Evolutionary conservation across 2,888 invertebrate genomes (phyloP), one percentile per base, ranked within the genome.

Genomic region (Ditula angustiorana): DNA sequence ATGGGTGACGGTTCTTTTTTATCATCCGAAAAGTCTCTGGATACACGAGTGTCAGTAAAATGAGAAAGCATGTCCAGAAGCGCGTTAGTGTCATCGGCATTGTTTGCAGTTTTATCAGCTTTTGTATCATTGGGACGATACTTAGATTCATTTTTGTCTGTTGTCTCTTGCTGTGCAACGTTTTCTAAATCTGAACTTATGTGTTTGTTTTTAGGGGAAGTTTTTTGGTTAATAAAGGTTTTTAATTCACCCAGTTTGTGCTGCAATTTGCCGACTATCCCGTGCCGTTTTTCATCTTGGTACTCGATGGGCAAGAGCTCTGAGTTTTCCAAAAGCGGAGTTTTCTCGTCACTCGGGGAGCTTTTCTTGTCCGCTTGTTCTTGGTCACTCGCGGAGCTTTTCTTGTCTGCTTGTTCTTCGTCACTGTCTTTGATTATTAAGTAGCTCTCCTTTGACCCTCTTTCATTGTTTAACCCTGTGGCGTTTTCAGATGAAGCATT

Each of bases 41-140:
- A 68, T 2, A 56, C 60, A 3, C 67, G 72, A 13, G 69, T 74
- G 21, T 88, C 88, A 4, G 87, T 89, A 1, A 87, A 79, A 62
- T 85, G 78, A 0, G 85, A 81, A 0, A 91, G 69, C 79, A 89
- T 82, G 37, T 86, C 83, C 8, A 91, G 70, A 2, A 91, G 72
- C 30, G 88, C 85, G 8, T 80, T 82, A 0, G 90, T 91, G 53
- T 85, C 80, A 24, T 90, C 80, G 0, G 83, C 86, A 24, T 53
- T 26, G 5, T n/a, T 35, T 23, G 10, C 23, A 21, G 53, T 21
- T 33, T 19, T 53, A 8, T 53, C 7, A 3, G 23, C 53, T 10
- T 13, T 13, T 8, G 19, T 33, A 13, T n/a, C n/a, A 23, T 1
- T 23, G 4, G 46, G 19, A 2, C 1, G n/a, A 13, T 41, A 10